These are phyloP conservation scores for Adelphocoris suturalis DNA, from an alignment of 2,888 invertebrate species.

Conservation along the genomic window DNA sequence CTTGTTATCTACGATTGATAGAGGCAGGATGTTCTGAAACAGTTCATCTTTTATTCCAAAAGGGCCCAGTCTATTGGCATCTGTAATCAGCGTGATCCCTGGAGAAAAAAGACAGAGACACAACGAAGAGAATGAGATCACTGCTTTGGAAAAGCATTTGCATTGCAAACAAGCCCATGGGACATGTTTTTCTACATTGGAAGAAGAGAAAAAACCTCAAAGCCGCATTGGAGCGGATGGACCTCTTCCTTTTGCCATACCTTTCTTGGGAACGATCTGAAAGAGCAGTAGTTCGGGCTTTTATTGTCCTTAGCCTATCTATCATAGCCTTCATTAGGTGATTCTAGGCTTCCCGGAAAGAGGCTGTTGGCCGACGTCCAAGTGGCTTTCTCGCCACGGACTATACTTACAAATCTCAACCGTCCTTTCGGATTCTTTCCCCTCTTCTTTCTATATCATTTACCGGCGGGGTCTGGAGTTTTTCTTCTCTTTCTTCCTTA, in stretches of 20 bases:
- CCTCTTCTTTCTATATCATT: constrained; percentile 20
- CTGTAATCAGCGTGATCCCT: constrained; percentile 47
- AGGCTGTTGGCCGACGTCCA: constrained; percentile 27
- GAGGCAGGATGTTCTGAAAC: not conserved
- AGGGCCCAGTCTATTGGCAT: constrained; percentile 16
- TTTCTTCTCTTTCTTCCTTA: not conserved
- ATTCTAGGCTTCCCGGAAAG: constrained; percentile 51
- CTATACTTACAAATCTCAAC: constrained; percentile 24
- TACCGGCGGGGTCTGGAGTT: not conserved
- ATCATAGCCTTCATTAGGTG: constrained; percentile 58
- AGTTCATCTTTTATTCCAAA: constrained; percentile 18
- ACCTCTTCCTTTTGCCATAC: not conserved
- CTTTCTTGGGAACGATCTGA: not conserved
- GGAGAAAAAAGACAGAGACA: not conserved
- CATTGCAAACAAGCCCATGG: constrained; percentile 46
- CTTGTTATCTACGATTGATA: not conserved
- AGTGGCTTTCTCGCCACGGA: constrained; percentile 37
- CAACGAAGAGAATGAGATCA: constrained; percentile 27
- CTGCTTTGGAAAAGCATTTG: constrained; percentile 37
- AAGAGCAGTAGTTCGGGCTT: not conserved
- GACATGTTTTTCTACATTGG: constrained; percentile 34
- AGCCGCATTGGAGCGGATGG: constrained; percentile 31
- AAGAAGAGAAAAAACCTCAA: constrained; percentile 23
- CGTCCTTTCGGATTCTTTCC: constrained; percentile 24
- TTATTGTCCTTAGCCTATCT: constrained; percentile 42